Percentiles rank a stretch among this genome's conserved stretches.
phyloP scores from a whole-genome alignment of 2,888 invertebrate species.

The Sisyra terminalis region DNA sequence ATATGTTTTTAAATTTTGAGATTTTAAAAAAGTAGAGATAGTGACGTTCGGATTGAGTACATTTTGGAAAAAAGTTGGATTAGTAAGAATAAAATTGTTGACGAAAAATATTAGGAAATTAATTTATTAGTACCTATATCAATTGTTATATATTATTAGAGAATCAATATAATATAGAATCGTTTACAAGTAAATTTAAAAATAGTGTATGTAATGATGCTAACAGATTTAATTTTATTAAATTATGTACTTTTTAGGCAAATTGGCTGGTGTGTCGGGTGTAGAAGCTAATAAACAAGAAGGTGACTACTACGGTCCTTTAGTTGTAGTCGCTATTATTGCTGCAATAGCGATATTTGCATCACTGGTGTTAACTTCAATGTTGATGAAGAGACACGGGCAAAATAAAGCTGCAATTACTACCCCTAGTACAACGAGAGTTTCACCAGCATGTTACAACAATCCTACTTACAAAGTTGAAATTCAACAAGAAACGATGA shows the following conservation, averaged over 20 bases:
- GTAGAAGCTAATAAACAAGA: slow-evolving; percentile 31
- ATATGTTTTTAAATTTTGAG: too few relatives aligned
- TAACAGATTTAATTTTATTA: too few relatives aligned
- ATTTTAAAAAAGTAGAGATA: too few relatives aligned
- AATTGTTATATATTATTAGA: too few relatives aligned
- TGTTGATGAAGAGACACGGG: slow-evolving; percentile 55
- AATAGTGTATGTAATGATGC: too few relatives aligned
- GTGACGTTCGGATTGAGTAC: too few relatives aligned
- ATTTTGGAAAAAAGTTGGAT: too few relatives aligned
- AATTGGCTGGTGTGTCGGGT: slow-evolving; percentile 28
- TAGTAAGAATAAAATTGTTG: too few relatives aligned
- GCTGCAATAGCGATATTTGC: slow-evolving; percentile 73
- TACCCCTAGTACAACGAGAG: slow-evolving; percentile 47
- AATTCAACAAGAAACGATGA: slow-evolving; percentile 84
- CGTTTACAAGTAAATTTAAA: too few relatives aligned
- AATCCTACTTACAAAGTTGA: slow-evolving; percentile 90
- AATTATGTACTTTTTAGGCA: slow-evolving; percentile 21
- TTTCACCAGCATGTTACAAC: slow-evolving; percentile 78
- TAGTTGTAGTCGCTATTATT: slow-evolving; percentile 76
- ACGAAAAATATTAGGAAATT: too few relatives aligned
- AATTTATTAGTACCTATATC: too few relatives aligned
- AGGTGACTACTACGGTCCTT: slow-evolving; percentile 74
- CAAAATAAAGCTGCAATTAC: slow-evolving; percentile 65
- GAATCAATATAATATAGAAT: too few relatives aligned
- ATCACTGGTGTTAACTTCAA: slow-evolving; percentile 60